Conservation (phyloP, 2,113 vertebrate genomes). For the Sceloporus tristichus region DNA sequence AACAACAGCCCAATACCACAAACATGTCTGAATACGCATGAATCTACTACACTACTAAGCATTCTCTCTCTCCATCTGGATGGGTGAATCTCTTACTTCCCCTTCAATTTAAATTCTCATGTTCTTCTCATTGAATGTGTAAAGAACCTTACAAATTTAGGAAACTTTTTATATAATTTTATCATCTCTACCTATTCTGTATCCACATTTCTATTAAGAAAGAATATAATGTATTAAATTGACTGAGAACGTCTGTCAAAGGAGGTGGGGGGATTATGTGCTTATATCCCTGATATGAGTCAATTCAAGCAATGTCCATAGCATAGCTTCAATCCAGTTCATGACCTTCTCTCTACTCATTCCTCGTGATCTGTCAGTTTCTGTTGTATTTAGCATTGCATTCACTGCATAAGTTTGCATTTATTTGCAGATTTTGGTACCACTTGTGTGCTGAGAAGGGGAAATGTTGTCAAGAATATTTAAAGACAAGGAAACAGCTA, state of each 20-base stretch:
- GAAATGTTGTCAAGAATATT: slow-evolving; percentile 53
- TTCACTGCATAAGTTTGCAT: slow-evolving; percentile 68
- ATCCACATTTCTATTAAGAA: no score
- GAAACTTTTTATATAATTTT: no score
- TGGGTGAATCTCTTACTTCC: no score
- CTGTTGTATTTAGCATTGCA: slow-evolving; percentile 49
- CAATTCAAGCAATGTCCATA: not conserved
- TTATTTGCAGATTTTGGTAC: slow-evolving; percentile 58
- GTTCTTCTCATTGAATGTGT: no score
- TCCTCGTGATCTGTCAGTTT: slow-evolving; percentile 63
- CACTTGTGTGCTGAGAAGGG: slow-evolving; percentile 53
- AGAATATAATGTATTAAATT: not conserved
- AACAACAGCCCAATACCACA: no score
- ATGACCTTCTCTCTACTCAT: slow-evolving; percentile 8
- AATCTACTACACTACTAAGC: no score
- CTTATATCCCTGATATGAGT: not conserved
- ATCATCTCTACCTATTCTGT: no score
- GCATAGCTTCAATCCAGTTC: not conserved
- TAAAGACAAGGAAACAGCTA: slow-evolving; percentile 57
- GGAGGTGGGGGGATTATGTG: not conserved
- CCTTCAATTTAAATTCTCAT: no score
- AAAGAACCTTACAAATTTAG: no score
- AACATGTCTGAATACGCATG: no score
- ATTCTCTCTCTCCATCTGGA: no score
- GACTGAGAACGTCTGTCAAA: not conserved